These are phyloP conservation scores for Hirudinaria manillensis DNA, from an alignment of 2,888 invertebrate genomes.

Conservation along the genomic window DNA sequence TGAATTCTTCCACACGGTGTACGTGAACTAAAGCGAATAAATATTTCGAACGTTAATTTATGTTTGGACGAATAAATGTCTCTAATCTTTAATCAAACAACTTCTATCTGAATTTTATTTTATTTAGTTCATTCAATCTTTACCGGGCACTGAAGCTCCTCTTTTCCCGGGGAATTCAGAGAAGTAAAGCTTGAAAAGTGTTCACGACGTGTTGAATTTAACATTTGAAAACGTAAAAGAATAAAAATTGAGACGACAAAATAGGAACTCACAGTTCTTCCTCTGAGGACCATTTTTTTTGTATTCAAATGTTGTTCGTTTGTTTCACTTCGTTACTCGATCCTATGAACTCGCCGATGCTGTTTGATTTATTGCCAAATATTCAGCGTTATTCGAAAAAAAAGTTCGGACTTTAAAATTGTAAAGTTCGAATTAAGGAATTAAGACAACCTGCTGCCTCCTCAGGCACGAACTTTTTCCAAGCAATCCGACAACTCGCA, in stretches of 20 bases:
- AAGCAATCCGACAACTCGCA: no score
- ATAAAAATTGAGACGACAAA: constrained; percentile 9
- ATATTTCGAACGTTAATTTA: no score
- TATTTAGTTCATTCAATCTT: not conserved
- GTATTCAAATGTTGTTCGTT: not conserved
- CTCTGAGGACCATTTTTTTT: constrained; percentile 20
- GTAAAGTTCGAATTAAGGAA: no score
- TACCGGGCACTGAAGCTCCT: constrained; percentile 17
- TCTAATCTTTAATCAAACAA: no score
- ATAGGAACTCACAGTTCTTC: constrained; percentile 3
- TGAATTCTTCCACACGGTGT: not conserved
- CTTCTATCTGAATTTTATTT: not conserved
- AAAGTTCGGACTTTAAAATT: no score
- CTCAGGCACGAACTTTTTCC: no score
- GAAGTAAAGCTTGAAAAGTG: not conserved
- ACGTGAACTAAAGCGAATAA: not conserved
- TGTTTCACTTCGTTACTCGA: no score
- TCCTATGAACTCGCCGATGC: no score
- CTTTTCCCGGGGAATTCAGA: constrained; percentile 1
- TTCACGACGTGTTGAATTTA: not conserved
- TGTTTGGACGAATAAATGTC: no score
- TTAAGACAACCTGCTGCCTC: no score
- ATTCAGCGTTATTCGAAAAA: no score
- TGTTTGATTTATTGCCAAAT: no score
- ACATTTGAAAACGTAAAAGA: not conserved